Evolutionary conservation across 1,140 invertebrate genomes (phyloP).

Genomic region (Lasioglossum baleicum): DNA sequence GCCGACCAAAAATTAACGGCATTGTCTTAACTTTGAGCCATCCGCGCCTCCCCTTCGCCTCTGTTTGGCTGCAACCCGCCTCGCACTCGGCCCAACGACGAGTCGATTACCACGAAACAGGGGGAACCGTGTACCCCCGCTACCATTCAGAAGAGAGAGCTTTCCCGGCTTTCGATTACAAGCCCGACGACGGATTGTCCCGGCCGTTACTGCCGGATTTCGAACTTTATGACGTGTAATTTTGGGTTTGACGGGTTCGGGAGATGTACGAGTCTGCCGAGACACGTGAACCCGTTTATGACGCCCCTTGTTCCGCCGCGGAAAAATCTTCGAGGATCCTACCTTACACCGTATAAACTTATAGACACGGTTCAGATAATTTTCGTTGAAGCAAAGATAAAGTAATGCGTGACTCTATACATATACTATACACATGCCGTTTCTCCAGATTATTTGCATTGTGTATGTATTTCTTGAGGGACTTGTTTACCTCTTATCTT

Average conservation of each 20-base stretch:
- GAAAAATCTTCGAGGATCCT: slow-evolving; percentile 6
- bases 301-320: background rate
- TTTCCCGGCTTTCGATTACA: slow-evolving; percentile 57
- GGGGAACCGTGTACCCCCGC: slow-evolving; percentile 36
- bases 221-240: slow-evolving; percentile 59
- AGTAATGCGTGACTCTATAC: no score
- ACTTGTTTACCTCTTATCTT: no score
- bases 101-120: slow-evolving; percentile 62
- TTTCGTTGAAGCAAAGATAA: no score
- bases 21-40: slow-evolving; percentile 78
- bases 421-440: no score
- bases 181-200: slow-evolving; percentile 42
- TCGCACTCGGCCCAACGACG: background rate
- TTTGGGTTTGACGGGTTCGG: slow-evolving; percentile 52
- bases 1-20: slow-evolving; percentile 79
- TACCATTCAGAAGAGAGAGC: slow-evolving; percentile 53
- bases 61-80: slow-evolving; percentile 48
- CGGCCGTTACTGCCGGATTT: slow-evolving; percentile 49
- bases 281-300: slow-evolving; percentile 12
- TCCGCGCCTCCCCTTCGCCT: slow-evolving; percentile 36
- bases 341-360: no score
- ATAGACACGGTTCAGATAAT: no score
- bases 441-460: no score
- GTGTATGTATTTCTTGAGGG: no score
- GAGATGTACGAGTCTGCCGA: slow-evolving; percentile 35